Base-by-base conservation (phyloP, 2,888 invertebrate genomes). In the Tortricodes alternella region DNA sequence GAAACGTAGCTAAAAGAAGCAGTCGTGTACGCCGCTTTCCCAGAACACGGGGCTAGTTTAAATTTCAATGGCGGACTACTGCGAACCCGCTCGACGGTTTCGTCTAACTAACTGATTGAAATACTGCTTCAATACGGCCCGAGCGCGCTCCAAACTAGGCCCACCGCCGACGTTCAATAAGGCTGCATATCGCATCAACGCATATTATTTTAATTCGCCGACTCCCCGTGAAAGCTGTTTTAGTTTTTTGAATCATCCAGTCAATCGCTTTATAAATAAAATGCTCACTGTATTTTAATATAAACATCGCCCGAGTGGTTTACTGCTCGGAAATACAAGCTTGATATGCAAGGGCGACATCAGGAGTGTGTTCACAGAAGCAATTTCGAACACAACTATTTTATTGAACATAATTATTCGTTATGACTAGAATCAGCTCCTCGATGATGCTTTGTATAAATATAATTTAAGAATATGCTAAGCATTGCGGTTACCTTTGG, bases 61-160 rank as follows among this genome's bases (percentile, higher is more conserved):
- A 87, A 88, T 89, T 89, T 89, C 89, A 87, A 89, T 85, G 78
- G 84, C 74, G 70, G 78, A 76, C 76, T 87, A 86, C 86, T 77
- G 81, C 81, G 85, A 85, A 84, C 71, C 67, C 60, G 64, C 68
- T 70, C 76, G 75, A 68, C 82, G 73, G 77, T 81, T 85, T 85
- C 77, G 80, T 76, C 83, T 85, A 84, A 88, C 85, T 78, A 88
- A 86, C 83, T 76, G 83, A 87, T 85, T 83, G 84, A 82, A 84
- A 85, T 80, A 82, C 76, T 73, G 75, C 83, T 86, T 85, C 85
- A 82, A 87, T 84, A 76, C 78, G 62, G 49, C 49, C 46, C 55
- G 29, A 44, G 48, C 60, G 50, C 65, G 62, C 39, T 62, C 66
- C 27, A 76, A 70, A 70, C 35, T 52, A 56, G 57, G 56, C 67